These are phyloP conservation scores for Neuroterus valhalla DNA, from an alignment of 1,140 invertebrate species.

Conservation along the genomic window DNA sequence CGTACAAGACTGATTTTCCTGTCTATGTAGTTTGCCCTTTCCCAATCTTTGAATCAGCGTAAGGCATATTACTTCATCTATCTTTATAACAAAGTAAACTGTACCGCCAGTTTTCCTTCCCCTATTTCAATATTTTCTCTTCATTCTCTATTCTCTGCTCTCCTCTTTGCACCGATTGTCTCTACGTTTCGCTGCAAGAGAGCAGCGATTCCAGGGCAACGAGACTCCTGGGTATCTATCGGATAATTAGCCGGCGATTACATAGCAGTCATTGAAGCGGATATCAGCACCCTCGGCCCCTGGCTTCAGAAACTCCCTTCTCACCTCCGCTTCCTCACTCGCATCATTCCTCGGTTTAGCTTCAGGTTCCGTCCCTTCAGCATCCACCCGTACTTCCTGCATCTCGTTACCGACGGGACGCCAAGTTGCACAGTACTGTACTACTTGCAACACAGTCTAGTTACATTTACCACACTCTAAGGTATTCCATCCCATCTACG, in stretches of 20 bases:
- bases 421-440: constrained; percentile 51
- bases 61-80: too few species aligned
- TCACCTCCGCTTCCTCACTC: constrained; percentile 36
- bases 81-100: too few species aligned
- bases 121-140: too few species aligned
- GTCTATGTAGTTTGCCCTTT: too few species aligned
- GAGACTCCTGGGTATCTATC: constrained; percentile 69
- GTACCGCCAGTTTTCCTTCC: too few species aligned
- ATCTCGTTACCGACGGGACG: constrained; percentile 70
- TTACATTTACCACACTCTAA: constrained; percentile 16
- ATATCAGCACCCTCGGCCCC: constrained; percentile 67
- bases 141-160: background rate
- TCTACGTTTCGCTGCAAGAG: constrained; percentile 34
- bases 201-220: constrained; percentile 56
- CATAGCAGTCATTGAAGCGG: constrained; percentile 70
- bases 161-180: background rate
- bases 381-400: constrained; percentile 66
- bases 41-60: too few species aligned
- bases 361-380: constrained; percentile 44
- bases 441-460: constrained; percentile 45
- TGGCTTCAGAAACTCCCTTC: constrained; percentile 49
- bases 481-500: constrained; percentile 21
- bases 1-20: too few species aligned
- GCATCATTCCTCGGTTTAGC: constrained; percentile 29
- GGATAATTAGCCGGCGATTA: constrained; percentile 75